Base-by-base conservation (phyloP, 2,113 vertebrate genomes). In the Pipa parva region DNA sequence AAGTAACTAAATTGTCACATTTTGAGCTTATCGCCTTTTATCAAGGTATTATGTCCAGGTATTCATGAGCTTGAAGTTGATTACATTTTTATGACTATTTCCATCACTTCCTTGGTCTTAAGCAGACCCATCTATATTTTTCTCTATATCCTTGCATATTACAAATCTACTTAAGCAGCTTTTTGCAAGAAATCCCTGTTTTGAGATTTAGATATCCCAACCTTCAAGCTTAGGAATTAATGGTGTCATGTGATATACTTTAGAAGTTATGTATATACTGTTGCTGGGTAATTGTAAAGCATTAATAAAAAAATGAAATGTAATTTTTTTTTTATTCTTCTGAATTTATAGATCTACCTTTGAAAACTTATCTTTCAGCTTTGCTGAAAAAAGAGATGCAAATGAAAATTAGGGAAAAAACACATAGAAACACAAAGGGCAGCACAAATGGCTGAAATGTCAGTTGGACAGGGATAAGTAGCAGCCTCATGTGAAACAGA, bases 11-110 rank as follows among this genome's bases (percentile, higher is more conserved):
- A 17, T 17, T 42, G 13, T 42, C 37, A 5, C 5, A 17, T 42
- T 17, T 2, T 17, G n/a, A 17, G 15, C 6, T 42, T 12, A 42
- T 42, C 37, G 2, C 31, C 45, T 59, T 59, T 51, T 68, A 59
- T 52, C 49, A 59, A 50, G 37, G 59, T 59, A 68, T 50, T 51
- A 50, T 36, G 64, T 59, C 55, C 50, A 50, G 46, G 31, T 58
- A 59, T 59, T 42, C 59, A 27, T 58, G 21, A 59, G 55, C 42
- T 59, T 59, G 27, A 59, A 37, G 42, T 56, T 51, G 42, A 50
- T 59, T 68, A 68, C 55, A 59, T 68, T 68, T 51, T 68, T 59
- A 50, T 68, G 31, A 50, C 21, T 37, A 37, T 68, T 24, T 51
- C 42, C 54, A 55, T 59, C 39, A 56, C 59, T 59, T 68, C 64